Base-by-base conservation (phyloP, 2,888 invertebrate species). In the Tethea ocularis region DNA sequence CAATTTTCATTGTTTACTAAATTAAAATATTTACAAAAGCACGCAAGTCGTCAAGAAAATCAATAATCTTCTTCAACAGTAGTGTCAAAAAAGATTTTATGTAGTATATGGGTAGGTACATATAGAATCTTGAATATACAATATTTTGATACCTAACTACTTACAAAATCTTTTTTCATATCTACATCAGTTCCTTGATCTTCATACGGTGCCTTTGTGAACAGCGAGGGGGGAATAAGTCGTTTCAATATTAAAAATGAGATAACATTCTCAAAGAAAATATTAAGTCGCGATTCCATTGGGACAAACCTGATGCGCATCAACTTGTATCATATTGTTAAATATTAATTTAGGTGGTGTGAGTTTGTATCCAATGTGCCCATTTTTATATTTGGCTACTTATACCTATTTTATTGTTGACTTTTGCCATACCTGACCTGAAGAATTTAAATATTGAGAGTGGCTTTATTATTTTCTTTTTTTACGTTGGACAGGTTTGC, bases 191-290 rank as follows among this genome's bases (percentile, higher is more conserved):
- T 72, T 68, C 11, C 38, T 29, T 52, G 54, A 67, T 59, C 61
- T 72, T 71, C 53, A 46, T 38, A 46, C 73, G 74, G 79, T 84
- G 80, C 84, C 86, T 89, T 91, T 90, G 89, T 86, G 86, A 84
- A 83, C 78, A 81, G 78, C 78, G 79, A 71, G 74, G 82, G 78
- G 84, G 80, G 79, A 86, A 87, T 84, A 86, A 88, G 86, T 84
- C 83, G 80, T 80, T 89, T 82, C 83, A 88, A 89, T 90, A 91
- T 89, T 91, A 89, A 91, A 91, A 89, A 89, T 86, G 86, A 87
- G 85, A 88, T 88, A 90, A 89, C 89, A 87, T 89, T 87, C 86
- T 88, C 88, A 90, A 89, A 90, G 90, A 91, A 92, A 89, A 91
- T 90, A 91, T 91, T 90, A 90, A 91, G 89, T 84, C 84, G 87